Base-by-base conservation (phyloP, 2,113 vertebrate genomes). In the Phaethornis superciliosus region DNA sequence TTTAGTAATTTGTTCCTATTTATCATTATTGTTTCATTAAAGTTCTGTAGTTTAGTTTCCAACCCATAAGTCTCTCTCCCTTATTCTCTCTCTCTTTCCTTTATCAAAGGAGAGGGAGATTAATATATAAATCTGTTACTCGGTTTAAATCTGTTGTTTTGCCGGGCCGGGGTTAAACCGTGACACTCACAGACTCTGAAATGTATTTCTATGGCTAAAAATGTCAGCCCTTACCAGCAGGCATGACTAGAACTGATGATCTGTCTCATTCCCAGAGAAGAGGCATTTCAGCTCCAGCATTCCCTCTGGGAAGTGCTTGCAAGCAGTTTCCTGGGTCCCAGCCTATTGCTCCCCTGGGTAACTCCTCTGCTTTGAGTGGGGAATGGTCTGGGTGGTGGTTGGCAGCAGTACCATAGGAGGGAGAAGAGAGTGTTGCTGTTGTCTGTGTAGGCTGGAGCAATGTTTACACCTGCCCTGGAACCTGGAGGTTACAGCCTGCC, bases 401-500 rank as follows among this genome's bases (percentile, higher is more conserved):
- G 77, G 77, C 88, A 89, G 42, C 35, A 54, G 64, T 6, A 23
- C 24, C n/a, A 2, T 0, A 30, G 55, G 52, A 37, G 33, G 32
- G 26, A 70, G 32, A 28, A 37, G 56, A 58, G n/a, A 77, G 30
- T 3, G 21, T 7, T 32, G 54, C 55, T 70, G 59, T 35, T 72
- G 59, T 79, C 49, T 51, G 54, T 0, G 1, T 60, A 35, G 65
- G 21, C 33, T 65, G 60, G 51, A 81, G 46, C 5, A 1, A 23
- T 15, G 54, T 49, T 83, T 4, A 4, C 55, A 35, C 56, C 32
- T 20, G 44, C 33, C 7, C 3, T 0, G 1, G 0, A 8, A 15
- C 2, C 56, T 5, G 22, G 42, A 52, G 47, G 23, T 52, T 23
- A 22, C 44, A 15, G 49, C 58, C 52, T 51, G 13, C 26, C 19